These are phyloP conservation scores for Cotesia vestalis DNA, from an alignment of 1,140 invertebrate genomes.

Conservation along the genomic window DNA sequence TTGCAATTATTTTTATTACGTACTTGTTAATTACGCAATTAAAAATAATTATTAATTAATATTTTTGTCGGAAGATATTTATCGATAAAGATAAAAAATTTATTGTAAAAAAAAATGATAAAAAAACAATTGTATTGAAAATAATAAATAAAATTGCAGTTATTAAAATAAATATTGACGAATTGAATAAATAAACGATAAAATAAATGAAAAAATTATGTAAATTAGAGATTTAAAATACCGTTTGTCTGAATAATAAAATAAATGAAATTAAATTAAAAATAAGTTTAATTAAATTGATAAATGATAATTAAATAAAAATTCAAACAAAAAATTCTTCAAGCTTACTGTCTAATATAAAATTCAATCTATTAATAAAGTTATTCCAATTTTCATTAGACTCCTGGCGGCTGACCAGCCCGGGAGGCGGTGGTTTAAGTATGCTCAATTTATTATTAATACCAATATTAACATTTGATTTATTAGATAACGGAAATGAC, in stretches of 20 bases:
- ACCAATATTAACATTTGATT: conserved; percentile 39
- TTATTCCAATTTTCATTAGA: conserved; percentile 62
- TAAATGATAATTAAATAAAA: conserved; percentile 7
- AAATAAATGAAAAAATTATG: no score
- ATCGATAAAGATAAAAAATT: not conserved
- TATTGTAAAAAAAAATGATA: not conserved
- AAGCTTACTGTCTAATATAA: conserved; percentile 60
- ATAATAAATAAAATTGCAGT: no score
- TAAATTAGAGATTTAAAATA: no score
- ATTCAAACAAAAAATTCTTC: conserved; percentile 53
- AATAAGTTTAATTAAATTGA: conserved; percentile 1
- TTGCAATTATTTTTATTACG: no score
- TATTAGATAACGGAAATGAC: conserved; percentile 51
- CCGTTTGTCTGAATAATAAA: no score
- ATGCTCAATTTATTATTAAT: conserved; percentile 55
- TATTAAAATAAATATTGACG: no score
- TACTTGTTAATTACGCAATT: no score
- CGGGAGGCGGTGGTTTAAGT: conserved; percentile 59
- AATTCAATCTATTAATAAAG: conserved; percentile 61
- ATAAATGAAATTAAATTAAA: not conserved
- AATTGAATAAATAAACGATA: no score
- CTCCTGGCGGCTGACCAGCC: conserved; percentile 57
- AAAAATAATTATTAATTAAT: conserved; percentile 16
- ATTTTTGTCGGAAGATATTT: not conserved
- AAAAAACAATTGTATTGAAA: no score